These are phyloP conservation scores for Neelides sp. DNA, from an alignment of 1,140 invertebrate genomes.

Conservation along the genomic window DNA sequence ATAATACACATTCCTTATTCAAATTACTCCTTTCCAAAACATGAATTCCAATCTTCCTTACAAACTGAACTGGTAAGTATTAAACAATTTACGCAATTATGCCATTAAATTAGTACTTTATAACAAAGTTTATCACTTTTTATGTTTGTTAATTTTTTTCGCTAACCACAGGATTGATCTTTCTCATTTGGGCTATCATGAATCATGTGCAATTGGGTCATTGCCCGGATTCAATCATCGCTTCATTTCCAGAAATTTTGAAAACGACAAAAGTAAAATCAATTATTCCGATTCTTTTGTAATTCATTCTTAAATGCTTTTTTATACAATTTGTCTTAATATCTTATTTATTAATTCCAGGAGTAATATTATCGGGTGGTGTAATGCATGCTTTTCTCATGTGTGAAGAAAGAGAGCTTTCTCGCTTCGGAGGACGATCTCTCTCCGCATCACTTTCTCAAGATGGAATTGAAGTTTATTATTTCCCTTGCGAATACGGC, in stretches of 20 bases:
- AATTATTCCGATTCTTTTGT: background rate
- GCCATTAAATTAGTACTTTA: no score
- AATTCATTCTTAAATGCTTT: background rate
- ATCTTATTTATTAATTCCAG: slow-evolving; percentile 4
- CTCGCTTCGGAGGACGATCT: slow-evolving; percentile 1
- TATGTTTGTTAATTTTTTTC: no score
- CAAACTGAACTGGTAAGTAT: no score
- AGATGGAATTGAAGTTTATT: slow-evolving; percentile 1
- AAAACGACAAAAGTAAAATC: slow-evolving; percentile 1
- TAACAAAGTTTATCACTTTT: no score
- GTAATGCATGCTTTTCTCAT: slow-evolving; percentile 6
- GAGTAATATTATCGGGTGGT: background rate
- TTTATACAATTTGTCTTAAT: background rate
- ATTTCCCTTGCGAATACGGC: slow-evolving; percentile 9
- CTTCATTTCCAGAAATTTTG: slow-evolving; percentile 4
- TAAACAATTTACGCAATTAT: no score
- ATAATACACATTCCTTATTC: no score
- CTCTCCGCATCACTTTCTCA: background rate
- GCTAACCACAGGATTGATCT: slow-evolving; percentile 8
- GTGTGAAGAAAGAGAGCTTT: slow-evolving; percentile 3
- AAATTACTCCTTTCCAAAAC: no score
- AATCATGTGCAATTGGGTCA: slow-evolving; percentile 6
- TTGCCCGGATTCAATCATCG: slow-evolving; percentile 10
- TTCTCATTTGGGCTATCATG: slow-evolving; percentile 7
- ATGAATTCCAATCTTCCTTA: no score